Conservation (phyloP, 2,888 invertebrate genomes). For the Idaea aversata region DNA sequence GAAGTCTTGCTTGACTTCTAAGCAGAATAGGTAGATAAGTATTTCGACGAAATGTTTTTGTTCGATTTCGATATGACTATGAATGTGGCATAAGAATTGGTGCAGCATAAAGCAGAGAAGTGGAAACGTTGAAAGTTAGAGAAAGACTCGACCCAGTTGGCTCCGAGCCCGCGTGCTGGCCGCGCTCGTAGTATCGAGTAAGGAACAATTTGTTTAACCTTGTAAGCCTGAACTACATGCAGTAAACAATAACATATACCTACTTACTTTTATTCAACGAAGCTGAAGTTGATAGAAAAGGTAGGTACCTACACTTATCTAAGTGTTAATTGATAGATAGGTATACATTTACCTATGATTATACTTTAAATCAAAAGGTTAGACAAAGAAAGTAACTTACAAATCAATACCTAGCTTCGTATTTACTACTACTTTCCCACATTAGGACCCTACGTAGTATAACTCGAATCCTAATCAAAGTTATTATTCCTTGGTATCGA, state of each 20-base stretch:
- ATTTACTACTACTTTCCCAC: not conserved
- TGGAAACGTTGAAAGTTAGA: constrained; percentile 67
- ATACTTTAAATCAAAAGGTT: too few relatives aligned
- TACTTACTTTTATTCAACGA: not conserved
- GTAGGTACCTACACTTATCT: not conserved
- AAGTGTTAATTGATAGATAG: too few relatives aligned
- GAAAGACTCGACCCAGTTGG: constrained; percentile 75
- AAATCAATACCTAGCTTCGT: too few relatives aligned
- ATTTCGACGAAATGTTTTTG: constrained; percentile 8
- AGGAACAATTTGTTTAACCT: constrained; percentile 32
- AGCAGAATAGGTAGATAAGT: not conserved
- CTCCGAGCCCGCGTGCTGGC: constrained; percentile 62
- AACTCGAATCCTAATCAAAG: not conserved
- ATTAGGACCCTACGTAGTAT: not conserved
- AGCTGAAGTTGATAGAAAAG: not conserved
- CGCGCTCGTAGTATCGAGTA: constrained; percentile 27
- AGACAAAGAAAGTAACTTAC: too few relatives aligned
- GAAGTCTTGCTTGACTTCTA: not conserved
- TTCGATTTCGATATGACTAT: constrained; percentile 25
- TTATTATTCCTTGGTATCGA: not conserved
- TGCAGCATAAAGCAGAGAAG: constrained; percentile 43
- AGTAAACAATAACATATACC: constrained; percentile 24
- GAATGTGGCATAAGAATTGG: constrained; percentile 33
- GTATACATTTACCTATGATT: too few relatives aligned
- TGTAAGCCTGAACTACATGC: constrained; percentile 17